A percentile compares a stretch with the other conserved stretches of the same genome.
phyloP scores from a whole-genome alignment of 2,113 vertebrate genomes.

The Calonectris borealis region DNA sequence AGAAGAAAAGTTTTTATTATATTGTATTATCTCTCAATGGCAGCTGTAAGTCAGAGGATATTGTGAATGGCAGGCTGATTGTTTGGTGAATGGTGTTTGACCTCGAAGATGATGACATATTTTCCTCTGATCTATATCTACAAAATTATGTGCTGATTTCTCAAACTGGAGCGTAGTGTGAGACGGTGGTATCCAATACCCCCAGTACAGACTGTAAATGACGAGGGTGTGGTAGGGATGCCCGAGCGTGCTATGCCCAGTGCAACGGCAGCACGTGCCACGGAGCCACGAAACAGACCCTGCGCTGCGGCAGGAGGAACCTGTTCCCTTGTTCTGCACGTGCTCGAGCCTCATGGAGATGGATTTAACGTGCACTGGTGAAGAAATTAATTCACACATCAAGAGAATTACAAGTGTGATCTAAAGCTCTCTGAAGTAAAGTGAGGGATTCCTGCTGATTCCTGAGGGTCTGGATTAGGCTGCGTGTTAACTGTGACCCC shows the following conservation, averaged over 20 bases:
- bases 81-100: not conserved
- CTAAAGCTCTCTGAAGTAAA: not conserved
- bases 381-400: not conserved
- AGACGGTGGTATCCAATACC: not conserved
- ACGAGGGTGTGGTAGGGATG: not conserved
- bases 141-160: not conserved
- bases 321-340: rapidly evolving
- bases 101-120: not conserved
- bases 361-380: rapidly evolving
- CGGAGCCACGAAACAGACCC: not conserved
- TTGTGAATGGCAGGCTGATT: not conserved
- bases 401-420: not conserved
- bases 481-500: not conserved
- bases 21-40: not conserved
- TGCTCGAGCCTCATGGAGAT: rapidly evolving
- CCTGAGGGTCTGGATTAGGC: not conserved
- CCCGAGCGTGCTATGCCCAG: rapidly evolving
- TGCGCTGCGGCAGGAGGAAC: not conserved
- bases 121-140: not conserved
- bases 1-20: not conserved
- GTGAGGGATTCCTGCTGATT: not conserved
- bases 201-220: not conserved
- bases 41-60: not conserved
- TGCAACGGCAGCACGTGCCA: rapidly evolving
- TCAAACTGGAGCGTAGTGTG: not conserved